Percentiles rank a stretch among this genome's conserved stretches.
phyloP scores from a whole-genome alignment of 2,888 invertebrate species.

The Synanthedon andrenaeformis region DNA sequence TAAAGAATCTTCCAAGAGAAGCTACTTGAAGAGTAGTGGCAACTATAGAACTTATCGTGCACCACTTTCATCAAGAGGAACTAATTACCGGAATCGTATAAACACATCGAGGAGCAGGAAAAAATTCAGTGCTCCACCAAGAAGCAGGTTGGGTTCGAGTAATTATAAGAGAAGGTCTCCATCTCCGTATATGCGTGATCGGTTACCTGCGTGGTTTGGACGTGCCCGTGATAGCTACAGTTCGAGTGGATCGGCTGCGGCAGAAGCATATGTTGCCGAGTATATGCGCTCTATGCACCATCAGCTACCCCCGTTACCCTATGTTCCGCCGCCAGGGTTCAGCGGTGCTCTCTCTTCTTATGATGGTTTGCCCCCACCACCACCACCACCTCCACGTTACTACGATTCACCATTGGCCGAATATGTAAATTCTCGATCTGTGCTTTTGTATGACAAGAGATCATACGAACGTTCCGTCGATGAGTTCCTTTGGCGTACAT shows the following conservation, averaged over 20 bases:
- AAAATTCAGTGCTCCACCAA: conserved; percentile 74
- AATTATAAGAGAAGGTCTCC: conserved; percentile 70
- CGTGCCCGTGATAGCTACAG: conserved; percentile 56
- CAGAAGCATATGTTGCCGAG: conserved; percentile 90
- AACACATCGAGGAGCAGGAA: conserved; percentile 65
- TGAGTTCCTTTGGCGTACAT: conserved; percentile 87
- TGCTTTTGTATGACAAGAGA: conserved; percentile 77
- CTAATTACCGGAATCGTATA: conserved; percentile 64
- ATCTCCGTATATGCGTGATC: conserved; percentile 71
- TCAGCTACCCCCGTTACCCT: conserved; percentile 86
- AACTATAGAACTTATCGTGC: conserved; percentile 60
- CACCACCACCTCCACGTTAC: conserved; percentile 73
- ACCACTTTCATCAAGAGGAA: conserved; percentile 51
- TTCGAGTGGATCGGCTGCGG: conserved; percentile 68
- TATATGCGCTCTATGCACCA: conserved; percentile 92
- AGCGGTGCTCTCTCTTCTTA: conserved; percentile 64
- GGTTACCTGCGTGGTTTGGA: conserved; percentile 74
- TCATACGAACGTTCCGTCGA: conserved; percentile 90
- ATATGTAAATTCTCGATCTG: conserved; percentile 70
- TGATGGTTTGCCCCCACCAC: conserved; percentile 78
- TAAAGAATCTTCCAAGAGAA: conserved; percentile 82
- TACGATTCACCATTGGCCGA: conserved; percentile 81
- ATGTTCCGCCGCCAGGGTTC: conserved; percentile 75
- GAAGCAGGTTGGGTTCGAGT: conserved; percentile 70
- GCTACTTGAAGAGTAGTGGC: conserved; percentile 64